phyloP scores from a whole-genome alignment of 1,140 invertebrate species.

The Orchesella cincta region DNA sequence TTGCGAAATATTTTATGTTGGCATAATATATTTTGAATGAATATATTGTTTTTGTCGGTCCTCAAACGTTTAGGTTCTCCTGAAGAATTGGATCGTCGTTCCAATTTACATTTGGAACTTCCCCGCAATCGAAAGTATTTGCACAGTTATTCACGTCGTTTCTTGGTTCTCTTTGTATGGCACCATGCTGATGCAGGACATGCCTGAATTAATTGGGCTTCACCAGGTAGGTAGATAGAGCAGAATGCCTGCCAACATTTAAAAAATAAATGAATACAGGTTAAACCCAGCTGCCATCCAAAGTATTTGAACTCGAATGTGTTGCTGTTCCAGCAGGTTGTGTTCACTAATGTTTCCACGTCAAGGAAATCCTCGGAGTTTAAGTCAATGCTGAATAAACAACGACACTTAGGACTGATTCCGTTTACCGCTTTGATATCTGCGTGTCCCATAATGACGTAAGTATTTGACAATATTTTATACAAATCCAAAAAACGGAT shows the following conservation, averaged over 20 bases:
- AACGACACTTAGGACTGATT: constrained; percentile 48
- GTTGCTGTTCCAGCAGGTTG: constrained; percentile 37
- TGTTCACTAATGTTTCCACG: constrained; percentile 30
- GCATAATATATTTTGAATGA: background rate
- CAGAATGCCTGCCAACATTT: background rate
- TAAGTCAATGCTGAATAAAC: constrained; percentile 31
- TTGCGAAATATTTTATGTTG: background rate
- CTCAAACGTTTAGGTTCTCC: constrained; percentile 39
- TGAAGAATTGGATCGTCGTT: constrained; percentile 37
- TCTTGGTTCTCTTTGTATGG: constrained; percentile 46
- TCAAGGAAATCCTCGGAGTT: constrained; percentile 41
- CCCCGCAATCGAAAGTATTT: no score
- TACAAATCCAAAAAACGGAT: no score
- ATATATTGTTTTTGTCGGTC: no score
- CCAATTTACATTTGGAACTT: constrained; percentile 26
- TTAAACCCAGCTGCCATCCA: background rate
- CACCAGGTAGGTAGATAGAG: constrained; percentile 37
- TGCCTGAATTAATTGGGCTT: constrained; percentile 46
- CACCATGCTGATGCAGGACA: constrained; percentile 43
- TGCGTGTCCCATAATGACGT: constrained; percentile 44
- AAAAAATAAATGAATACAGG: background rate
- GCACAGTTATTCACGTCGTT: constrained; percentile 30
- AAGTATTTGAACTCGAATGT: background rate
- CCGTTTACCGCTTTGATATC: constrained; percentile 38
- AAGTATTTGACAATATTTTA: background rate